Evolutionary conservation across 2,797 vertebrate genomes (phyloP).

Genomic region (Eremophila alpestris): DNA sequence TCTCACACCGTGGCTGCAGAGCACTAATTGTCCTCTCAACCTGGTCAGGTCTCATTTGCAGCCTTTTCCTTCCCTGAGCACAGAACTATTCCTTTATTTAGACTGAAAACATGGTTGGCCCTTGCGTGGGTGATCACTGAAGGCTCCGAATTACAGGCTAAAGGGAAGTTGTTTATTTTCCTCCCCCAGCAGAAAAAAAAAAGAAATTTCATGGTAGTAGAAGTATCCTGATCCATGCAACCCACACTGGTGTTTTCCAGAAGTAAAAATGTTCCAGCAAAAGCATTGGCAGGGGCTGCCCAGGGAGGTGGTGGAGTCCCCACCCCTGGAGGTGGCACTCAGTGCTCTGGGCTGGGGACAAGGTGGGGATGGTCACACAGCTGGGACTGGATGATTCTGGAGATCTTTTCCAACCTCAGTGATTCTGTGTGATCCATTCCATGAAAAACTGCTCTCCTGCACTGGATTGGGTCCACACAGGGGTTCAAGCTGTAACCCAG

Average conservation of each 20-base stretch:
- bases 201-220: background rate
- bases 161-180: background rate
- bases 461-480: accelerated
- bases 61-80: background rate
- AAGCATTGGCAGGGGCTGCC: background rate
- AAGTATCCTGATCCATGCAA: background rate
- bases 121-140: background rate
- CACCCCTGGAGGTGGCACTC: background rate
- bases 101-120: background rate
- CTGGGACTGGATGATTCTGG: accelerated
- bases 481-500: background rate
- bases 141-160: background rate
- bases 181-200: background rate
- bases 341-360: background rate
- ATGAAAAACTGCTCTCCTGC: background rate
- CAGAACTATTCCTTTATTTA: background rate
- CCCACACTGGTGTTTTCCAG: accelerated
- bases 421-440: background rate
- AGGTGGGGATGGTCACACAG: background rate
- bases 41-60: background rate
- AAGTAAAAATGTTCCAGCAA: background rate
- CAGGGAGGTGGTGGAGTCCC: background rate
- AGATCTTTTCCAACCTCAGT: background rate
- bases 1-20: accelerated
- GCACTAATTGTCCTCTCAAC: background rate